Percentiles rank a stretch among this genome's conserved stretches.
Evolutionary conservation across 1,140 invertebrate species (phyloP).

Genomic region (Diabrotica virgifera): DNA sequence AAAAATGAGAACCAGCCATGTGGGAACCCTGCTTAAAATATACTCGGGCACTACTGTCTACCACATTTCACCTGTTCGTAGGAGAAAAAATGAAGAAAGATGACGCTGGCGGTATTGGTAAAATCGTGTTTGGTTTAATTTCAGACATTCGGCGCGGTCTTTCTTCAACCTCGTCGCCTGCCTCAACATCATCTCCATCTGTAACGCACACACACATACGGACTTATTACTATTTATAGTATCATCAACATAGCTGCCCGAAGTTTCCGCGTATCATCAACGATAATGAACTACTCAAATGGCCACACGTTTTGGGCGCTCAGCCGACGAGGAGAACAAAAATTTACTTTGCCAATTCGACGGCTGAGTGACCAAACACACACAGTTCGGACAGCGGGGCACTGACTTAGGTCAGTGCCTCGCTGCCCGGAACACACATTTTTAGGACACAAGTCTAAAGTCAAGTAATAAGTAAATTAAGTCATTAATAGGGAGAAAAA

Average conservation of each 20-base stretch:
- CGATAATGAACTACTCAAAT: no score
- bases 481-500: no score
- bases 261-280: no score
- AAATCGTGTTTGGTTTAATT: slow-evolving; percentile 74
- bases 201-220: slow-evolving; percentile 41
- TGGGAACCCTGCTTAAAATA: slow-evolving; percentile 27
- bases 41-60: slow-evolving; percentile 39
- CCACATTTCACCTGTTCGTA: slow-evolving; percentile 78
- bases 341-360: no score
- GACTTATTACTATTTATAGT: slow-evolving; percentile 44
- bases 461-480: no score
- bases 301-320: no score
- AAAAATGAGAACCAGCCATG: slow-evolving; percentile 9
- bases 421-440: no score
- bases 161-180: slow-evolving; percentile 61
- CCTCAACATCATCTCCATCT: slow-evolving; percentile 54
- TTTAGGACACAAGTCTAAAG: no score
- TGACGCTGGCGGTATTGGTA: slow-evolving; percentile 90
- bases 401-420: no score
- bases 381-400: no score
- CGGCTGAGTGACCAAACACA: no score
- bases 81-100: slow-evolving; percentile 96
- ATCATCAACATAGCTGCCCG: slow-evolving; percentile 42
- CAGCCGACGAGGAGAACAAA: no score
- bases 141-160: slow-evolving; percentile 90